These are phyloP conservation scores for Urocitellus parryii DNA, from an alignment of 2,113 vertebrate species.

Conservation along the genomic window DNA sequence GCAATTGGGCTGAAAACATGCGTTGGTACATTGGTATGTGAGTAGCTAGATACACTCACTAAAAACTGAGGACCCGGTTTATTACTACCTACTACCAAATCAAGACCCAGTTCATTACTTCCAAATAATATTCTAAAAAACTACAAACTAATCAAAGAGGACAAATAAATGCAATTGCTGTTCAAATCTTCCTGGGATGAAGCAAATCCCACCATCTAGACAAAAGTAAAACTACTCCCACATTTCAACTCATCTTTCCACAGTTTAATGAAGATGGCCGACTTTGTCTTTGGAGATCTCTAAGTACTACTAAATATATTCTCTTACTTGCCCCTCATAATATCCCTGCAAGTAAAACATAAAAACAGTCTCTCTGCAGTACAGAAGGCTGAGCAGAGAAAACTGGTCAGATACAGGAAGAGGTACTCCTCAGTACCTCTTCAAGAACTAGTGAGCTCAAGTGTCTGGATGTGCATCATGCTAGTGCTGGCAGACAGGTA, in stretches of 20 bases:
- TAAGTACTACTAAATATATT: neutral
- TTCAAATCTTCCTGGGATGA: neutral
- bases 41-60: neutral
- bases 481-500: neutral
- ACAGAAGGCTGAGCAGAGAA: neutral
- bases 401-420: neutral
- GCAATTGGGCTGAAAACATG: neutral
- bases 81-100: neutral
- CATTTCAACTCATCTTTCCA: neutral
- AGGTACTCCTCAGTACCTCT: neutral
- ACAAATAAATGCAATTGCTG: slow-evolving; percentile 15
- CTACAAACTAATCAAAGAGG: neutral
- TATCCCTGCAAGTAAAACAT: neutral
- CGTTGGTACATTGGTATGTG: neutral
- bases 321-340: neutral
- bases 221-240: neutral
- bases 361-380: neutral
- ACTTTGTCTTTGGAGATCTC: neutral
- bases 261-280: neutral
- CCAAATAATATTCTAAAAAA: neutral
- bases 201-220: neutral
- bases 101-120: neutral
- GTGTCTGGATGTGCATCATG: neutral
- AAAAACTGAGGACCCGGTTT: neutral
- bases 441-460: neutral